These are phyloP conservation scores for Vireo altiloquus DNA, from an alignment of 2,113 vertebrate genomes.

Conservation along the genomic window DNA sequence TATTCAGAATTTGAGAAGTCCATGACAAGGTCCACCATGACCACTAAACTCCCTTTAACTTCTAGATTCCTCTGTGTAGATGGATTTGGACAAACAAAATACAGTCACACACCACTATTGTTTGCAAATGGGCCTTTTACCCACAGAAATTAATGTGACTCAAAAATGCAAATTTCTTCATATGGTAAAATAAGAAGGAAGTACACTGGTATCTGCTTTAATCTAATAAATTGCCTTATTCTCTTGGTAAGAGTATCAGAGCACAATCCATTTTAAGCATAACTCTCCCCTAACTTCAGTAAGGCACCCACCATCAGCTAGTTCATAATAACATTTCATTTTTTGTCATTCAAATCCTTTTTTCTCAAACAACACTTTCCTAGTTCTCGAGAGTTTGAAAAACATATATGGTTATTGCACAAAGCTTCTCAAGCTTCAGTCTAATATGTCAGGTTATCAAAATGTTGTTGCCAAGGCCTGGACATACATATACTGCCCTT, in stretches of 20 bases:
- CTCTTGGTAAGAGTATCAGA: background rate
- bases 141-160: background rate
- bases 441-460: background rate
- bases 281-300: background rate
- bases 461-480: background rate
- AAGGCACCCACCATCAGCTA: background rate
- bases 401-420: background rate
- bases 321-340: background rate
- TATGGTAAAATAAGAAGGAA: background rate
- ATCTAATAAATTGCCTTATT: background rate
- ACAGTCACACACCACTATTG: background rate
- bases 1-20: background rate
- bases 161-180: background rate
- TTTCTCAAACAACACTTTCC: background rate
- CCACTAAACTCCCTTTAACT: background rate
- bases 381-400: background rate
- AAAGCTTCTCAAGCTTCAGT: background rate
- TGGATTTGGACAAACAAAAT: background rate
- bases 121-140: background rate
- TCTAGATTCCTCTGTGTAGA: background rate
- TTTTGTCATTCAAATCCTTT: background rate
- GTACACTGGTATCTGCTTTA: background rate
- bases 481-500: background rate
- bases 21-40: background rate
- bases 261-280: background rate